Conservation (phyloP, 2,797 vertebrate species). For the Rhynchonycteris naso region DNA sequence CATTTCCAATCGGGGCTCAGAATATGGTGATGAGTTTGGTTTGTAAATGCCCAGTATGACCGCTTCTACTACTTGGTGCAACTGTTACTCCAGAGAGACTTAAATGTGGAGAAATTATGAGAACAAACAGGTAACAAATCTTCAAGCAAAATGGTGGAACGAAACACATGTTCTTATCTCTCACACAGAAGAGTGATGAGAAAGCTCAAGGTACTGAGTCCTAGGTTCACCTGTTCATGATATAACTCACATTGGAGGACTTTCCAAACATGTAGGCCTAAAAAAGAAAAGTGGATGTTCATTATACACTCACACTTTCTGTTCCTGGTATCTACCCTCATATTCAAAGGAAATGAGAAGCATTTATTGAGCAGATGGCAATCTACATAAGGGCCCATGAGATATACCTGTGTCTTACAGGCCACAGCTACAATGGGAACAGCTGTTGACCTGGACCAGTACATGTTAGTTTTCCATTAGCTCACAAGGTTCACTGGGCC, state of each 20-base stretch:
- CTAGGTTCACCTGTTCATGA: not conserved
- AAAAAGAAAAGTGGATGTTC: not conserved
- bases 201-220: not conserved
- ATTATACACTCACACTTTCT: not conserved
- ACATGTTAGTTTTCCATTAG: constrained; percentile 67
- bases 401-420: constrained; percentile 35
- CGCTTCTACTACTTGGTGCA: not conserved
- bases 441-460: constrained; percentile 69
- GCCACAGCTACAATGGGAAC: constrained; percentile 63
- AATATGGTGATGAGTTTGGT: not conserved
- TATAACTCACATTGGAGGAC: not conserved
- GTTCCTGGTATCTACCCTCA: not conserved
- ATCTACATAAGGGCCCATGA: not conserved
- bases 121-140: not conserved
- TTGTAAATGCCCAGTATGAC: not conserved
- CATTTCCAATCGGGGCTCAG: not conserved
- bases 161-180: not conserved
- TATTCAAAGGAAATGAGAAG: constrained; percentile 48
- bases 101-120: not conserved
- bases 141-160: not conserved
- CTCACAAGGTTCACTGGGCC: constrained; percentile 47
- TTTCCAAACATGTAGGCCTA: not conserved
- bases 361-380: constrained; percentile 69
- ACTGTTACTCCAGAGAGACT: not conserved
- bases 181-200: not conserved